Conservation (phyloP, 2,888 invertebrate genomes). For the Leptodirus hochenwartii region DNA sequence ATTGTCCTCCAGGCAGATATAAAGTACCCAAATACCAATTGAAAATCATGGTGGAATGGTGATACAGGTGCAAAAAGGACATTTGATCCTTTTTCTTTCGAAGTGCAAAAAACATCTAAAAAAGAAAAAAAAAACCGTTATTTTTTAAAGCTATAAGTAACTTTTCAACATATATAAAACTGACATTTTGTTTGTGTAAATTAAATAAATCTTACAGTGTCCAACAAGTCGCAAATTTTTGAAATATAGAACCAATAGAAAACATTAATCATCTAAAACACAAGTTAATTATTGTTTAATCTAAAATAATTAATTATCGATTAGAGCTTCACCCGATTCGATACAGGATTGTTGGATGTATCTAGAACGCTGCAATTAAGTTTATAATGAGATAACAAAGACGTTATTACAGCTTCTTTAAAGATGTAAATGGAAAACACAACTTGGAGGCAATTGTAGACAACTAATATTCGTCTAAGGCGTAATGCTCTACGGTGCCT, state of each 20-base stretch:
- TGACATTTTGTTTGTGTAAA: constrained; percentile 1
- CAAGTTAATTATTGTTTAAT: too few relatives aligned
- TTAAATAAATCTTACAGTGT: constrained; percentile 42
- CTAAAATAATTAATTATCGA: too few relatives aligned
- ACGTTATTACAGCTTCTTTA: background rate
- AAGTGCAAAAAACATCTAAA: constrained; percentile 63
- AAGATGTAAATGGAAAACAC: constrained; percentile 2
- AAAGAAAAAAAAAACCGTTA: constrained; percentile 10
- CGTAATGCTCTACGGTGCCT: background rate
- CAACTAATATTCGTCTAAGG: background rate
- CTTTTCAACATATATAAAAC: background rate
- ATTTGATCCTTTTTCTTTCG: constrained; percentile 82
- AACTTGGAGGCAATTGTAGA: background rate
- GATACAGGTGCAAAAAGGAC: constrained; percentile 77
- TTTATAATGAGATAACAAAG: constrained; percentile 2
- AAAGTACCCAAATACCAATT: constrained; percentile 50
- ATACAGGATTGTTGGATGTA: too few relatives aligned
- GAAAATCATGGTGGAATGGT: constrained; percentile 86
- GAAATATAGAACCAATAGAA: constrained; percentile 92
- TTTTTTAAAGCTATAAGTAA: constrained; percentile 2
- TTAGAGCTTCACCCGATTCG: too few relatives aligned
- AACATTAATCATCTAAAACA: constrained; percentile 60
- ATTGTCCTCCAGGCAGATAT: constrained; percentile 49
- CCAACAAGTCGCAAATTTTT: constrained; percentile 84
- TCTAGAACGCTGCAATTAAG: too few relatives aligned